These are phyloP conservation scores for Tachycineta bicolor DNA, from an alignment of 2,113 vertebrate genomes.

Conservation along the genomic window DNA sequence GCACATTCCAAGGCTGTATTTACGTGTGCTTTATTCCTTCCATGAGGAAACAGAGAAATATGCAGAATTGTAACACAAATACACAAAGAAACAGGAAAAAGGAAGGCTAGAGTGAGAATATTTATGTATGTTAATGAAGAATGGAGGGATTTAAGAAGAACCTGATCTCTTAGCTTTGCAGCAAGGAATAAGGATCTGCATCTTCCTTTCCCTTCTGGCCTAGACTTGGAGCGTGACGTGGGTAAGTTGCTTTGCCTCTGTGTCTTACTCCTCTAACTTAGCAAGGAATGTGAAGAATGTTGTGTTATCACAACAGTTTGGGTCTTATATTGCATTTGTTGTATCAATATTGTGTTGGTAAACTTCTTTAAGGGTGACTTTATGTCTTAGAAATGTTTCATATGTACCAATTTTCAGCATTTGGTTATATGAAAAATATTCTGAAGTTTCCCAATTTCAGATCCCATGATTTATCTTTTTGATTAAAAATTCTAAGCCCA, in stretches of 20 bases:
- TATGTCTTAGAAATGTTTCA: not conserved
- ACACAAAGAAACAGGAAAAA: not conserved
- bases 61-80: not conserved
- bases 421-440: not conserved
- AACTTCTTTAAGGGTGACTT: not conserved
- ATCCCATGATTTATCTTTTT: not conserved
- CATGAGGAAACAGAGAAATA: not conserved
- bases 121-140: conserved; percentile 9
- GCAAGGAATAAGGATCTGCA: not conserved
- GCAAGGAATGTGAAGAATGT: not conserved
- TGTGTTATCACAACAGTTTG: not conserved
- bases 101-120: not conserved
- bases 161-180: not conserved
- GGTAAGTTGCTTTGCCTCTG: not conserved
- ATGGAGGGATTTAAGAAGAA: not conserved
- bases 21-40: not conserved
- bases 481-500: not conserved
- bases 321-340: not conserved
- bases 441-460: not conserved
- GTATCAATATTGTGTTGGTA: not conserved
- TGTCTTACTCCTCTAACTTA: not conserved
- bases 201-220: not conserved
- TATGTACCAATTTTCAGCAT: not conserved
- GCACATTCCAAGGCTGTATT: not conserved
- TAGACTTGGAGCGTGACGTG: not conserved